Conservation (phyloP, 2,888 invertebrate species). For the Drosophila emarginata region DNA sequence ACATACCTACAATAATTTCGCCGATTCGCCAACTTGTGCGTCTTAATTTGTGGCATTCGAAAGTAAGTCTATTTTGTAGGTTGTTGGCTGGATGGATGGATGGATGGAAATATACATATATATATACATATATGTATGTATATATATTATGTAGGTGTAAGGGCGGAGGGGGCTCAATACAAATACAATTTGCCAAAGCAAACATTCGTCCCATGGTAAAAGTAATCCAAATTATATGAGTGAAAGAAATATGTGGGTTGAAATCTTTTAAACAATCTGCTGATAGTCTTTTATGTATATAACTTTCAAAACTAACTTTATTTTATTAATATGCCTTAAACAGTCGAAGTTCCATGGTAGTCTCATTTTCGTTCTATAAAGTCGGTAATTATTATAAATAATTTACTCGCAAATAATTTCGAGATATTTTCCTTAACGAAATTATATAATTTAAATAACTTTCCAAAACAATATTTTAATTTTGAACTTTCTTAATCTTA, state of each 20-base stretch:
- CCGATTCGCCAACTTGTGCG: conserved; percentile 47
- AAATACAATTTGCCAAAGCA: background rate
- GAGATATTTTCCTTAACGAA: background rate
- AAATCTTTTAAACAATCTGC: background rate
- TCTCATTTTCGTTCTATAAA: too few relatives aligned
- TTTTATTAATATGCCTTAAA: too few relatives aligned
- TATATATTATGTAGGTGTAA: background rate
- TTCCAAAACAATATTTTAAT: background rate
- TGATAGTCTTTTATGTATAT: background rate
- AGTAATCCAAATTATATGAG: background rate
- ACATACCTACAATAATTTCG: conserved; percentile 25
- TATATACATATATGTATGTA: too few relatives aligned
- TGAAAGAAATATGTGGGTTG: conserved; percentile 1
- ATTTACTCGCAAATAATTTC: too few relatives aligned
- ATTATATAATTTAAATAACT: too few relatives aligned
- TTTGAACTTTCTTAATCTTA: background rate
- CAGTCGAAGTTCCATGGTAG: too few relatives aligned
- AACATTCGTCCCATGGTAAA: background rate
- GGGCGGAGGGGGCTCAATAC: background rate
- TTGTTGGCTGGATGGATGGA: background rate
- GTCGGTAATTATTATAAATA: too few relatives aligned
- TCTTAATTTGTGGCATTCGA: conserved; percentile 44
- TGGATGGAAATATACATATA: too few relatives aligned
- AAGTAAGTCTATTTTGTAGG: conserved; percentile 32
- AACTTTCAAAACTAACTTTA: background rate